Conservation (phyloP, 2,797 vertebrate genomes). For the Notolabrus celidotus region DNA sequence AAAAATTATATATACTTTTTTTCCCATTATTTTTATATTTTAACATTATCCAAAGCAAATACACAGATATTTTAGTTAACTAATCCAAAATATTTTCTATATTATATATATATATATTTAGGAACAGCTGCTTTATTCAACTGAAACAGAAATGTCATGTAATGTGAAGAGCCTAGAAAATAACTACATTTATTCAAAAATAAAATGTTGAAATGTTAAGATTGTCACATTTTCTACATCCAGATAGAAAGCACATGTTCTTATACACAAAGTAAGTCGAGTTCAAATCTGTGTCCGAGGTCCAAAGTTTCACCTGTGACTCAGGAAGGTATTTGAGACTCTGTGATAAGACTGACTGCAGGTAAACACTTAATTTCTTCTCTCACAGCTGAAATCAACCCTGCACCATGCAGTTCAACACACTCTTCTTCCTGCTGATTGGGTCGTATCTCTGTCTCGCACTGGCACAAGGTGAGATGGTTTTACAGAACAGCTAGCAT, state of each 20-base stretch:
- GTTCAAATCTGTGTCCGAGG: slow-evolving; percentile 42
- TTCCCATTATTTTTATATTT: too few species aligned
- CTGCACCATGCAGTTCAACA: slow-evolving; percentile 74
- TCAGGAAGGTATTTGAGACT: slow-evolving; percentile 12
- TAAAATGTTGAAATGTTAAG: too few species aligned
- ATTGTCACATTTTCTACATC: not conserved
- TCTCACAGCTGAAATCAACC: slow-evolving; percentile 40
- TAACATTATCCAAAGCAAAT: too few species aligned
- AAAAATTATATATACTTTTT: too few species aligned
- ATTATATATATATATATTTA: too few species aligned
- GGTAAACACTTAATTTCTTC: not conserved
- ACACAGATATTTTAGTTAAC: too few species aligned
- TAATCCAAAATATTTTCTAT: too few species aligned
- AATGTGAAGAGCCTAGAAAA: too few species aligned
- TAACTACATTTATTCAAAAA: too few species aligned
- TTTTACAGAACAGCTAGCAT: slow-evolving; percentile 1
- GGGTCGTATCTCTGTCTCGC: slow-evolving; percentile 68
- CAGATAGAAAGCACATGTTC: not conserved
- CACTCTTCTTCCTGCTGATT: slow-evolving; percentile 66
- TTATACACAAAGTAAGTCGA: not conserved
- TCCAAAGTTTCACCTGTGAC: slow-evolving; percentile 41
- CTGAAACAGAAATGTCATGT: too few species aligned
- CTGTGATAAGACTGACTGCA: slow-evolving; percentile 49
- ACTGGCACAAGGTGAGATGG: slow-evolving; percentile 78
- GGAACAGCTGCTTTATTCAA: not conserved